These are phyloP conservation scores for Colaptes auratus DNA, from an alignment of 2,113 vertebrate genomes.

Conservation along the genomic window DNA sequence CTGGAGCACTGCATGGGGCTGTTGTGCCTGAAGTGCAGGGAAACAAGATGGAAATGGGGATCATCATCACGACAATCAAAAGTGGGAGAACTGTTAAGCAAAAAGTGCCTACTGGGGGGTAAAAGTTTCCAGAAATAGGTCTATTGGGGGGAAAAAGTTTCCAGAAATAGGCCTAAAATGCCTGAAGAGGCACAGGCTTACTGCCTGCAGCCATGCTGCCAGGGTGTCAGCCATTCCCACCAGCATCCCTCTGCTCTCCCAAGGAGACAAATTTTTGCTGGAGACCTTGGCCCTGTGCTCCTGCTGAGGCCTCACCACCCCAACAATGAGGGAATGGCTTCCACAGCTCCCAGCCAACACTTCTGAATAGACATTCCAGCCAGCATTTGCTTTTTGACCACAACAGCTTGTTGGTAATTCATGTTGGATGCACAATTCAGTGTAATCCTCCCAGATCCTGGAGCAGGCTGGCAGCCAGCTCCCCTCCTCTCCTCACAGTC, in stretches of 20 bases:
- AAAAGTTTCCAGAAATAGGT: not conserved
- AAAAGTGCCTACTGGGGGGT: not conserved
- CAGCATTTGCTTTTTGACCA: not conserved
- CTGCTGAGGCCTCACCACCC: not conserved
- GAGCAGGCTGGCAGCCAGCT: not conserved
- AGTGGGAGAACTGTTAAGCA: rapidly evolving
- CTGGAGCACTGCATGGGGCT: too few relatives aligned
- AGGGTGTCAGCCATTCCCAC: not conserved
- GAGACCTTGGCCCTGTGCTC: not conserved
- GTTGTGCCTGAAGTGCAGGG: too few relatives aligned
- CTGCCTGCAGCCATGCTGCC: not conserved
- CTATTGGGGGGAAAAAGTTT: not conserved
- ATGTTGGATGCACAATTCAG: rapidly evolving
- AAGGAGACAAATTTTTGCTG: not conserved
- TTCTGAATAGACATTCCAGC: not conserved
- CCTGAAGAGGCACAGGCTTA: not conserved
- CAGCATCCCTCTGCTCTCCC: not conserved
- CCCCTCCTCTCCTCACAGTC: rapidly evolving
- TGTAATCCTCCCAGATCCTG: not conserved
- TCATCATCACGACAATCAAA: too few relatives aligned
- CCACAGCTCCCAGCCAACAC: not conserved
- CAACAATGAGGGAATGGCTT: not conserved
- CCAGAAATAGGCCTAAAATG: not conserved
- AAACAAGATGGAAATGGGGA: rapidly evolving
- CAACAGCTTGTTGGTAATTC: not conserved